Evolutionary conservation across 2,797 vertebrate species (phyloP).

Genomic region (Peromyscus nudipes): DNA sequence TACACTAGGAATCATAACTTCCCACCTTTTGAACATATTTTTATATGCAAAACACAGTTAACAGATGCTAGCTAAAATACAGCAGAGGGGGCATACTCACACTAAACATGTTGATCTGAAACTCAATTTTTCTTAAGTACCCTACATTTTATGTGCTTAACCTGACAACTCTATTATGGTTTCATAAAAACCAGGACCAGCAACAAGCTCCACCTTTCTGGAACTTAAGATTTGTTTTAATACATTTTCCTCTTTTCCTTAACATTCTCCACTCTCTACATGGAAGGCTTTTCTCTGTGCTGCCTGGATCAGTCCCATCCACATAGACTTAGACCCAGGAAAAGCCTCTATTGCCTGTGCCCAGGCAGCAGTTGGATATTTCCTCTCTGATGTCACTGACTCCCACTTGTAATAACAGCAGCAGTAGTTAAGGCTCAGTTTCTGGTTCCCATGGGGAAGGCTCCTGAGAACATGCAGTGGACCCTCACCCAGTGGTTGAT

Average conservation of each 20-base stretch:
- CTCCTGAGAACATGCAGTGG: not conserved
- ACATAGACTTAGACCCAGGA: not conserved
- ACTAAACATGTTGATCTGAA: not conserved
- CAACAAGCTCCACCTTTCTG: not conserved
- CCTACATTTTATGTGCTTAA: not conserved
- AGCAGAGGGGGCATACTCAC: not conserved
- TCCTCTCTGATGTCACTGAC: not conserved
- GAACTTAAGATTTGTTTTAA: not conserved
- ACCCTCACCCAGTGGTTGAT: not conserved
- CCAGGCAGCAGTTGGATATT: too few species aligned
- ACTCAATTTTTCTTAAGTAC: not conserved
- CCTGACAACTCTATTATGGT: not conserved
- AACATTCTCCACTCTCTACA: not conserved
- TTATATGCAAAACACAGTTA: not conserved
- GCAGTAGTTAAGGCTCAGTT: not conserved
- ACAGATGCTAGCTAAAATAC: not conserved
- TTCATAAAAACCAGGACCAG: conserved; percentile 18
- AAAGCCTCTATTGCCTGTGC: not conserved
- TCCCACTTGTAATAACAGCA: not conserved
- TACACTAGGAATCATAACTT: not conserved
- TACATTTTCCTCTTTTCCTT: not conserved
- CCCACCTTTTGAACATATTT: not conserved
- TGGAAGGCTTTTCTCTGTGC: not conserved
- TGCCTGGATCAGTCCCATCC: not conserved
- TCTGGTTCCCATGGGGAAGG: not conserved